These are phyloP conservation scores for Nanorana parkeri DNA, from an alignment of 2,113 vertebrate species.

Conservation along the genomic window DNA sequence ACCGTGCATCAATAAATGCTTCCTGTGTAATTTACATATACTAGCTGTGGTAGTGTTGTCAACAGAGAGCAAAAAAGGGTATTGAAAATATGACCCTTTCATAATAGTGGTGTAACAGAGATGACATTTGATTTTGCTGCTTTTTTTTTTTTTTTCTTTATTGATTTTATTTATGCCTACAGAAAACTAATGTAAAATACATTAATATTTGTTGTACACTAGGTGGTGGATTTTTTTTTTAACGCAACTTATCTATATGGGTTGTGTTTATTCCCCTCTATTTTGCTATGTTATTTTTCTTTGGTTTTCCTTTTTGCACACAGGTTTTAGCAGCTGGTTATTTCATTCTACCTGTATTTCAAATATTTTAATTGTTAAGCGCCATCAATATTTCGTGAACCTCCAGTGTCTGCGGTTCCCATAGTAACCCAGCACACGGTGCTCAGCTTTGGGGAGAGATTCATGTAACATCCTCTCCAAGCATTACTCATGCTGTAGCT, in stretches of 20 bases:
- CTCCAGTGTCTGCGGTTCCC: slow-evolving; percentile 41
- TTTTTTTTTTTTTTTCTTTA: too few relatives aligned
- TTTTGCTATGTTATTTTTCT: neutral
- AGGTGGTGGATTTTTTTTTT: neutral
- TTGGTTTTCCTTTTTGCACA: neutral
- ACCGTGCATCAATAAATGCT: too few relatives aligned
- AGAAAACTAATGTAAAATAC: too few relatives aligned
- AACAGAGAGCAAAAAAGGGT: too few relatives aligned
- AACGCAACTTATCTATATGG: neutral
- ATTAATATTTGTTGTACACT: too few relatives aligned
- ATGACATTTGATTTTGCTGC: too few relatives aligned
- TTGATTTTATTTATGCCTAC: too few relatives aligned
- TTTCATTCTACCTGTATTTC: neutral
- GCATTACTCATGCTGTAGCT: neutral
- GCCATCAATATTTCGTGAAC: slow-evolving; percentile 14
- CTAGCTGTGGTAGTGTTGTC: too few relatives aligned
- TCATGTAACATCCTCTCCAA: slow-evolving; percentile 27
- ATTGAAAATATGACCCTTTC: too few relatives aligned
- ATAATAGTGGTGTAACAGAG: too few relatives aligned
- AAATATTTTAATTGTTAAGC: slow-evolving; percentile 25
- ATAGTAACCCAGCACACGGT: slow-evolving; percentile 30
- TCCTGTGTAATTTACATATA: too few relatives aligned
- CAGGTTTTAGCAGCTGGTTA: neutral
- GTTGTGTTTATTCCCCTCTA: neutral
- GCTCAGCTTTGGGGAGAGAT: slow-evolving; percentile 17